phyloP scores from a whole-genome alignment of 2,113 vertebrate genomes.

The Nannospalax galili region DNA sequence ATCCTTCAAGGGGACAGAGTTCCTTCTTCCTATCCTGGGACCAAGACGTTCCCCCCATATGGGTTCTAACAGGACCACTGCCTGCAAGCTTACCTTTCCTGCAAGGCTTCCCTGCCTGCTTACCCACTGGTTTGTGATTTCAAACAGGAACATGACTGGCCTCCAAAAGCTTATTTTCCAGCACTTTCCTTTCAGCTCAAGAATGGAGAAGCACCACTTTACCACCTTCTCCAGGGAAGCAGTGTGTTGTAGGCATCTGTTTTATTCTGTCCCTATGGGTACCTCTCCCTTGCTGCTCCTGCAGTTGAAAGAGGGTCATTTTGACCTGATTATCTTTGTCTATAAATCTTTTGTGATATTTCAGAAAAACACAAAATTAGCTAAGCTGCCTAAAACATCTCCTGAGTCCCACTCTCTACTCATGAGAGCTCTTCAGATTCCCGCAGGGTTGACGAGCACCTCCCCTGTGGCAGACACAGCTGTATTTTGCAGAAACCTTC shows the following conservation, averaged over 20 bases:
- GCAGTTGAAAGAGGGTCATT: background rate
- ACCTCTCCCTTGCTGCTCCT: background rate
- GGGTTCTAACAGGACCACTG: background rate
- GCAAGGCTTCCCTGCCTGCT: background rate
- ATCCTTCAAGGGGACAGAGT: background rate
- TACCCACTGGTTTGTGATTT: background rate
- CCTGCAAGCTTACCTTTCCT: background rate
- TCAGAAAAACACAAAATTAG: conserved; percentile 12
- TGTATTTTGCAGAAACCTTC: background rate
- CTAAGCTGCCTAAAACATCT: background rate
- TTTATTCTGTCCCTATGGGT: background rate
- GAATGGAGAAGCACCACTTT: background rate
- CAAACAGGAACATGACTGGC: conserved; percentile 11
- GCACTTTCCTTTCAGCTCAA: background rate
- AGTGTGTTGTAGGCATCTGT: background rate
- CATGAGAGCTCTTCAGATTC: background rate
- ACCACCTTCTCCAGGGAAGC: background rate
- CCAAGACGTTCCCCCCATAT: background rate
- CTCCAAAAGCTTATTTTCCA: background rate
- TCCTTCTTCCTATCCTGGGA: background rate
- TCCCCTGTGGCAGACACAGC: background rate
- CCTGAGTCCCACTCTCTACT: background rate
- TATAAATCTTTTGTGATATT: background rate
- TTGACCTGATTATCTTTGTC: conserved; percentile 19
- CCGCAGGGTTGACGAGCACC: accelerated